Conservation (phyloP, 2,888 invertebrate species). For the Heliconius ismenius region DNA sequence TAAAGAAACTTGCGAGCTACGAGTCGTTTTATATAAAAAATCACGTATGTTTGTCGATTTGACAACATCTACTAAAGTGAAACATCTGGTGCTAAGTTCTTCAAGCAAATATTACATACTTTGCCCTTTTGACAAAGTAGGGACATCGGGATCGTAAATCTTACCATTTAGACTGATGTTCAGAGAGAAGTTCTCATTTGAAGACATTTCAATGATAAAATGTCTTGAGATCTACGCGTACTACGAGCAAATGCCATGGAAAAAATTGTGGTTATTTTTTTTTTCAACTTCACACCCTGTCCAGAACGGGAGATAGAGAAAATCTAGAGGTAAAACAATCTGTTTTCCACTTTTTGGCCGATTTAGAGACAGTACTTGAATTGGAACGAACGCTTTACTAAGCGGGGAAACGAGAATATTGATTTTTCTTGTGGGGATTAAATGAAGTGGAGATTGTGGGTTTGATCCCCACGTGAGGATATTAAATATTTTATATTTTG, state of each 20-base stretch:
- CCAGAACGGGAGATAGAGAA: not conserved
- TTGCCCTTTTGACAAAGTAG: conserved; percentile 8
- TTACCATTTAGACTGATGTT: conserved; percentile 1
- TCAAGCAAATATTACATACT: not conserved
- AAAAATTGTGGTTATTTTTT: not conserved
- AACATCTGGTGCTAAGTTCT: conserved; percentile 28
- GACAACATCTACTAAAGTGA: conserved; percentile 12
- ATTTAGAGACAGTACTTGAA: not conserved
- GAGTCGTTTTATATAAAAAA: not conserved
- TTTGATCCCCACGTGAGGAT: no score
- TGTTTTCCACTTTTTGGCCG: not conserved
- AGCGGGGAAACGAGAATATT: no score
- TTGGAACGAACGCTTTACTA: no score
- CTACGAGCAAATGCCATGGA: not conserved
- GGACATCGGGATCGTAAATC: not conserved
- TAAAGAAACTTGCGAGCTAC: not conserved
- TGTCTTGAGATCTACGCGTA: not conserved
- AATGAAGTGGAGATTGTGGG: no score
- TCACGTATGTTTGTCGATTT: conserved; percentile 25
- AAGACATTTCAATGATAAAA: not conserved
- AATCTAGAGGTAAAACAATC: not conserved
- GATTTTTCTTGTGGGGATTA: no score
- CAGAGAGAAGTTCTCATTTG: not conserved
- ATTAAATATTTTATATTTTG: no score
- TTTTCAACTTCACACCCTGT: not conserved